Evolutionary conservation across 2,888 invertebrate species (phyloP), one percentile per base, ranked within the genome.

Genomic region (Zaprionus obscuricornis): DNA sequence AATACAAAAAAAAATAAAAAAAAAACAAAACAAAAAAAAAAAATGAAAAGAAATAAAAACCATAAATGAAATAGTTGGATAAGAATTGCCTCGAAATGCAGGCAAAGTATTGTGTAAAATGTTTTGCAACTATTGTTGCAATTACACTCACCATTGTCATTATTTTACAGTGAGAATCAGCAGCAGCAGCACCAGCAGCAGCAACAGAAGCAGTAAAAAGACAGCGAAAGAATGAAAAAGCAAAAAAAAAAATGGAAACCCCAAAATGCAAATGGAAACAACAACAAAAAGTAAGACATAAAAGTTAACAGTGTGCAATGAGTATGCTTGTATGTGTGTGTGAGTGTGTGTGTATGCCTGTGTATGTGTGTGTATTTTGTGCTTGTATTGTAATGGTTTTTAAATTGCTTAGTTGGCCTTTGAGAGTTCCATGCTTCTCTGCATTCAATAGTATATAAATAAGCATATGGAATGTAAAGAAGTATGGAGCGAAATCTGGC

Each of bases 361-460:
- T 56, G 55, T 45, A 50, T 33, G 36, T 20, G 26, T 27, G 20
- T 20, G 64, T 46, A 33, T 29, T 33, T 29, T 20, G 26, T 27
- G 20, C 17, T 60, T 46, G 36, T 29, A 17, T 18, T 16, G 37
- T 51, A 55, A 65, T 60, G 51, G 58, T 16, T 52, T 39, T 34
- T 39, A 57, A 54, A 62, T 27, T 40, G 51, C 46, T 51, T 22
- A 34, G 11, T 37, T 49, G 65, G 87, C 87, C 87, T 87, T 86
- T 87, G 87, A 89, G 88, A 90, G 90, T 90, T 90, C 90, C 90
- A 90, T 90, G 90, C 90, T 90, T 90, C 90, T 90, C 90, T 90
- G 90, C 90, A 90, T 90, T 90, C 90, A 90, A 90, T 90, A 90
- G 90, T 90, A 88, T 79, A 82, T 68, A 83, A 83, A 78, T 78